These are phyloP conservation scores for Drosophila lacteicornis DNA, from an alignment of 1,140 invertebrate genomes.

Conservation along the genomic window DNA sequence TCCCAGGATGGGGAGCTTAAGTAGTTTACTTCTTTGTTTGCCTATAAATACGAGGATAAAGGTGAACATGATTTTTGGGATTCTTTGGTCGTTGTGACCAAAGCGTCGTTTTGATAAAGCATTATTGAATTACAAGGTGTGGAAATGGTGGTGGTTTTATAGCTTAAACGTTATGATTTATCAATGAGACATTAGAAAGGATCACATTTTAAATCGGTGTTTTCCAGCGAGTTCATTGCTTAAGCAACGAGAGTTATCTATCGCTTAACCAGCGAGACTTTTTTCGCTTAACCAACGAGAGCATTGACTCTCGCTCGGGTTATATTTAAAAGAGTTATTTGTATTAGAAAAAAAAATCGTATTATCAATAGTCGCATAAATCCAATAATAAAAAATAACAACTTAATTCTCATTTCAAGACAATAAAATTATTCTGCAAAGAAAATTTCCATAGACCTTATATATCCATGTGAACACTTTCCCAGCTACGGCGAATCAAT, in stretches of 20 bases:
- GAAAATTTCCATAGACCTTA: too few species aligned
- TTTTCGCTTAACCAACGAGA: too few species aligned
- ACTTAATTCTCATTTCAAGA: not conserved
- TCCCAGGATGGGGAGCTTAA: slow-evolving; percentile 37
- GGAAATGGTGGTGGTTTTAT: not conserved
- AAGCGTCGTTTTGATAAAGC: not conserved
- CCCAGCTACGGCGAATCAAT: slow-evolving; percentile 24
- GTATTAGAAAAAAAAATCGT: too few species aligned
- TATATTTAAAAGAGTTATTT: too few species aligned
- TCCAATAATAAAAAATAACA: not conserved
- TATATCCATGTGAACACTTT: not conserved
- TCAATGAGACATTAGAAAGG: too few species aligned
- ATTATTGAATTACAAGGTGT: slow-evolving; percentile 15
- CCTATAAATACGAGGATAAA: slow-evolving; percentile 58
- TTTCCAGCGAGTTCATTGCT: not conserved
- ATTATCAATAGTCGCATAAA: too few species aligned
- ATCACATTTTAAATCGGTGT: not conserved
- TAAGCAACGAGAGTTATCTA: too few species aligned
- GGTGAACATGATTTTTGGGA: slow-evolving; percentile 38
- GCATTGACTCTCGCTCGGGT: too few species aligned
- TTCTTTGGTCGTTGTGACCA: not conserved
- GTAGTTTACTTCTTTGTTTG: slow-evolving; percentile 68
- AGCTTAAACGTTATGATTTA: not conserved
- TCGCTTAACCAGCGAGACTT: too few species aligned
- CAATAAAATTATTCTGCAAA: not conserved